phyloP scores from a whole-genome alignment of 2,797 vertebrate species.

The Coendou prehensilis region DNA sequence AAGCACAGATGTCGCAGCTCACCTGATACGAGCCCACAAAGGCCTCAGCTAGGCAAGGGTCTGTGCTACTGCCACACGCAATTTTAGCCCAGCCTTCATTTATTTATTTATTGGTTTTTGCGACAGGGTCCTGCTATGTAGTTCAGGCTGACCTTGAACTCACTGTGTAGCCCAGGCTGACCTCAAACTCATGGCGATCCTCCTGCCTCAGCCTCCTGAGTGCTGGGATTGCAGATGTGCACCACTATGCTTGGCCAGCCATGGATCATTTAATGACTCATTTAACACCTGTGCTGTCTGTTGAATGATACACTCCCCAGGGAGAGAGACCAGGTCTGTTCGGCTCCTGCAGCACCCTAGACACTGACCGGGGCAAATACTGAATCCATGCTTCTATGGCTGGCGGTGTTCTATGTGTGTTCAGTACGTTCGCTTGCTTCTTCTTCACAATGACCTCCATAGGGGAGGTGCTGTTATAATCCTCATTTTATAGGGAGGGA shows the following conservation, averaged over 20 bases:
- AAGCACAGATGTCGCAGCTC: not conserved
- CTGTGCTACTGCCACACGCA: rapidly evolving
- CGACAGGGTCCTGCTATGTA: not conserved
- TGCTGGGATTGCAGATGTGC: not conserved
- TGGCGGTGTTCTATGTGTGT: not conserved
- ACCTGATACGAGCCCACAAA: rapidly evolving
- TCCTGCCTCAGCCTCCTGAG: not conserved
- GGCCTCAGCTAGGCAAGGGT: not conserved
- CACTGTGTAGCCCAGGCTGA: not conserved
- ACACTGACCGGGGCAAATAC: not conserved
- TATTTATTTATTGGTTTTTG: not conserved
- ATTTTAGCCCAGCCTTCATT: not conserved
- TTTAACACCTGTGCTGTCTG: not conserved
- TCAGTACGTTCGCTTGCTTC: not conserved
- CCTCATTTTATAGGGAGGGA: not conserved
- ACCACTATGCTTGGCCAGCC: not conserved
- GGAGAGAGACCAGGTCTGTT: not conserved
- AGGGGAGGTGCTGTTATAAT: too few species aligned
- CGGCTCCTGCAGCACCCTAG: not conserved
- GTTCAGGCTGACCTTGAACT: not conserved
- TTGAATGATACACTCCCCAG: not conserved
- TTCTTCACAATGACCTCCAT: not conserved
- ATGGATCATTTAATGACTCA: not conserved
- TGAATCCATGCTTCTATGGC: not conserved
- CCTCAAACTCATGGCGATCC: not conserved